A percentile compares a stretch with the other conserved stretches of the same genome.
Conservation (phyloP, 2,113 vertebrate genomes). For the Embiotoca jacksoni region DNA sequence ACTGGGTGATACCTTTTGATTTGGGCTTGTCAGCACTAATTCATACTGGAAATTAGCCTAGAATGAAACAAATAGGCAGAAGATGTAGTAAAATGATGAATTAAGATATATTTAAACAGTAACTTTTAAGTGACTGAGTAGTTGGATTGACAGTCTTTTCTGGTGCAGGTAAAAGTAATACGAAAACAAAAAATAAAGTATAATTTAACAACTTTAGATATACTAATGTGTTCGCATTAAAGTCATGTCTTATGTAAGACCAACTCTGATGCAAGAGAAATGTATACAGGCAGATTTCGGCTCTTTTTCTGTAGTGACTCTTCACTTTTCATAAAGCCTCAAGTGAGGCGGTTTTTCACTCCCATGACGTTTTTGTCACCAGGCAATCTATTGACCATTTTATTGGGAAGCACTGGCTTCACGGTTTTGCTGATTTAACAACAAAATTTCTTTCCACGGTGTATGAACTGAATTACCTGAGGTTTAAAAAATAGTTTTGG, state of each 20-base stretch:
- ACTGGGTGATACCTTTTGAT: no score
- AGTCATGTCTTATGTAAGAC: neutral
- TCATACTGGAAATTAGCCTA: no score
- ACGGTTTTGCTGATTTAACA: slow-evolving; percentile 59
- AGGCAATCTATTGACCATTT: slow-evolving; percentile 46
- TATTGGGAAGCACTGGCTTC: slow-evolving; percentile 23
- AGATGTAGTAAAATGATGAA: no score
- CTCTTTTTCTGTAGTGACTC: neutral
- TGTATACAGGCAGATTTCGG: neutral
- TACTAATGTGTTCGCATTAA: neutral
- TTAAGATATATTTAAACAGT: no score
- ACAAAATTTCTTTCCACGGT: slow-evolving; percentile 34
- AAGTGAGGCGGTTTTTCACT: slow-evolving; percentile 30
- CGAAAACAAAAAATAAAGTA: no score
- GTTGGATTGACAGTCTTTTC: no score
- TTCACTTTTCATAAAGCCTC: slow-evolving; percentile 3
- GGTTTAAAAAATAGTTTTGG: slow-evolving; percentile 55
- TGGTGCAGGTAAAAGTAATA: no score
- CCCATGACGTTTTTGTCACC: slow-evolving; percentile 35
- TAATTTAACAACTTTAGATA: no score
- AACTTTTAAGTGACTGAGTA: no score
- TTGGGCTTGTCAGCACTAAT: no score
- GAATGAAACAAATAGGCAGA: no score
- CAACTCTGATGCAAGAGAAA: neutral
- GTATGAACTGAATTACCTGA: slow-evolving; percentile 40